These are phyloP conservation scores for Patella ulyssiponensis DNA, from an alignment of 2,888 invertebrate species.

Conservation along the genomic window DNA sequence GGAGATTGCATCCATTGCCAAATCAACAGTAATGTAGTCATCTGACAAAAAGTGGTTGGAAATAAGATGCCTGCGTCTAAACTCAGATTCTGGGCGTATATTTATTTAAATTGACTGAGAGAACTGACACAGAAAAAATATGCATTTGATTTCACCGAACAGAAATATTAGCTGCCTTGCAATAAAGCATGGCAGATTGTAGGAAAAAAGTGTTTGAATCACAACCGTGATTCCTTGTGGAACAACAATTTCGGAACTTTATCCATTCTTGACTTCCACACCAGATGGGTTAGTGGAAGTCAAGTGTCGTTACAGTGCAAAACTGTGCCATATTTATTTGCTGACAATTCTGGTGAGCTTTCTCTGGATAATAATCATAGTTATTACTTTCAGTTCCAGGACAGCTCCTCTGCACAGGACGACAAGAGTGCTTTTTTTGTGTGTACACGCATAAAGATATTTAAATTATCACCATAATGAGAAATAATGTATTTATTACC, in stretches of 20 bases:
- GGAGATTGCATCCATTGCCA: background rate
- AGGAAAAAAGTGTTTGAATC: background rate
- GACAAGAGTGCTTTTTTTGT: background rate
- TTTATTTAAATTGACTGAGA: background rate
- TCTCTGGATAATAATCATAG: background rate
- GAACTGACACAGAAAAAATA: background rate
- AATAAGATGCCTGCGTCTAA: background rate
- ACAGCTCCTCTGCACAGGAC: background rate
- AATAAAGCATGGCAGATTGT: background rate
- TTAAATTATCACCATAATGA: constrained; percentile 9
- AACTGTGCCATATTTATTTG: background rate
- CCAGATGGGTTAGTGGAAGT: constrained; percentile 6
- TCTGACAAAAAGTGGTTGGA: background rate
- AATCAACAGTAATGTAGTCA: background rate
- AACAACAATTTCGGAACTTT: background rate
- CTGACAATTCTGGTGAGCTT: too few species aligned
- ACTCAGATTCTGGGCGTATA: background rate
- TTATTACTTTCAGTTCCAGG: background rate
- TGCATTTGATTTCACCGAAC: background rate
- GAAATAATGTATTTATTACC: background rate
- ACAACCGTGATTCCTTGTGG: background rate
- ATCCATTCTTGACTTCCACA: background rate
- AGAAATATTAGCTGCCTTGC: background rate
- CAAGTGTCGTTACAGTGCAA: background rate
- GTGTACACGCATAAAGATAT: background rate